Evolutionary conservation across 1,140 invertebrate genomes (phyloP).

Genomic region (Tetragnatha versicolor): DNA sequence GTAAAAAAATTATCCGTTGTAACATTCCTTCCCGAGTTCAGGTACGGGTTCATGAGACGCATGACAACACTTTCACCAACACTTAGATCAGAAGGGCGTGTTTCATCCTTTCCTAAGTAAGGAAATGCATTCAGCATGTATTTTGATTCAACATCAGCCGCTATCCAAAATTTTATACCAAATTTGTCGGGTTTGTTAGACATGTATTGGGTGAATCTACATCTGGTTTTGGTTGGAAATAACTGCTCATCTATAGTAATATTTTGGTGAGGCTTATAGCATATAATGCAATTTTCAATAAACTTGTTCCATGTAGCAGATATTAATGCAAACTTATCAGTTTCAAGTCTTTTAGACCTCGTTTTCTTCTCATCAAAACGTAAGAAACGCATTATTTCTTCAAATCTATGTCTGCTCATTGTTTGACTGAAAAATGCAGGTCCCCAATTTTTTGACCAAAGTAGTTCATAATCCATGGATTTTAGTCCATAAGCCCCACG

Average conservation of each 20-base stretch:
- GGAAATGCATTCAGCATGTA: conserved; percentile 48
- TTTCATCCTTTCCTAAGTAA: conserved; percentile 48
- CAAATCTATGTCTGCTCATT: conserved; percentile 15
- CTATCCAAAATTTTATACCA: conserved; percentile 45
- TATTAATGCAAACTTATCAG: conserved; percentile 45
- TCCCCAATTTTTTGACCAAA: not conserved
- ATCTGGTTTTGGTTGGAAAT: conserved; percentile 36
- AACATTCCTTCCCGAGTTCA: not conserved
- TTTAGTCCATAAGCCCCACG: not conserved
- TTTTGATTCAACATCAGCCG: conserved; percentile 39
- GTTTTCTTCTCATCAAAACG: conserved; percentile 43
- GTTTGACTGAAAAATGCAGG: not conserved
- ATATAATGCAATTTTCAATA: conserved; percentile 47
- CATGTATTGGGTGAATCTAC: conserved; percentile 50
- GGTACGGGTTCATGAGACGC: not conserved
- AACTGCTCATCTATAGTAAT: conserved; percentile 52
- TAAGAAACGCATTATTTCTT: conserved; percentile 23
- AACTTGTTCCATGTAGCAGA: conserved; percentile 40
- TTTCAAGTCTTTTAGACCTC: not conserved
- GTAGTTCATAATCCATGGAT: not conserved
- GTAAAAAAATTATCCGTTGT: conserved; percentile 45
- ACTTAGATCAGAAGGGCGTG: not conserved
- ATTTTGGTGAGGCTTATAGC: conserved; percentile 32
- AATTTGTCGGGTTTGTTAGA: conserved; percentile 53
- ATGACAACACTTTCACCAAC: conserved; percentile 6